A percentile compares a stretch with the other conserved stretches of the same genome.
phyloP scores from a whole-genome alignment of 2,888 invertebrate species.

The Meteorus colon region DNA sequence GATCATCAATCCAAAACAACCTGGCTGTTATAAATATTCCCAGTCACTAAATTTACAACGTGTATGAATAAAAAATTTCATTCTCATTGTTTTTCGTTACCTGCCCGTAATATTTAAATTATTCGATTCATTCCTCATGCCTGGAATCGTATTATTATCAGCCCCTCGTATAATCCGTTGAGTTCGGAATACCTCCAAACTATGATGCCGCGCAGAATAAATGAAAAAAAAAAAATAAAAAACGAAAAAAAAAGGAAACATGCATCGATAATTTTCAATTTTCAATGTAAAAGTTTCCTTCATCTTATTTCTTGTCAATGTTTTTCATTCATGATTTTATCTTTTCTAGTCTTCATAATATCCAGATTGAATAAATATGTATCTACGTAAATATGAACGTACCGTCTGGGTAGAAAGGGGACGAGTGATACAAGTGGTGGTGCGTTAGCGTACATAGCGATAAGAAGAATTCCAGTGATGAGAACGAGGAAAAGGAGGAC shows the following conservation, averaged over 20 bases:
- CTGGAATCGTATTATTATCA: constrained; percentile 61
- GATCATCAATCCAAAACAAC: constrained; percentile 1
- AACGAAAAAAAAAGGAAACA: constrained; percentile 11
- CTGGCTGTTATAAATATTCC: background rate
- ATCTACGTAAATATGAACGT: constrained; percentile 48
- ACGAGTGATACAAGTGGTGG: constrained; percentile 70
- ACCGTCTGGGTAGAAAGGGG: constrained; percentile 69
- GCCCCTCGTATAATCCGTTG: constrained; percentile 64
- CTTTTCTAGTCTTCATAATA: background rate
- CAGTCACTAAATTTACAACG: background rate
- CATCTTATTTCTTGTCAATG: background rate
- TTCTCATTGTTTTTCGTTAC: constrained; percentile 32
- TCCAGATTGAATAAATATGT: background rate
- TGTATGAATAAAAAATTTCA: constrained; percentile 6
- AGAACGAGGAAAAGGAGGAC: constrained; percentile 75
- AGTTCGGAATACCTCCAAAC: constrained; percentile 65
- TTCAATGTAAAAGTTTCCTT: background rate
- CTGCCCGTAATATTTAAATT: constrained; percentile 30
- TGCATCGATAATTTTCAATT: background rate
- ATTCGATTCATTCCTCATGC: constrained; percentile 25
- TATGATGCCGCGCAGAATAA: constrained; percentile 42
- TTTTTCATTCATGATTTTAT: background rate
- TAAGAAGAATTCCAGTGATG: constrained; percentile 74
- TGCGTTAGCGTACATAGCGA: constrained; percentile 74
- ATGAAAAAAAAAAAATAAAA: background rate